These are phyloP conservation scores for Crossocerus cetratus DNA, from an alignment of 2,888 invertebrate species.

Conservation along the genomic window DNA sequence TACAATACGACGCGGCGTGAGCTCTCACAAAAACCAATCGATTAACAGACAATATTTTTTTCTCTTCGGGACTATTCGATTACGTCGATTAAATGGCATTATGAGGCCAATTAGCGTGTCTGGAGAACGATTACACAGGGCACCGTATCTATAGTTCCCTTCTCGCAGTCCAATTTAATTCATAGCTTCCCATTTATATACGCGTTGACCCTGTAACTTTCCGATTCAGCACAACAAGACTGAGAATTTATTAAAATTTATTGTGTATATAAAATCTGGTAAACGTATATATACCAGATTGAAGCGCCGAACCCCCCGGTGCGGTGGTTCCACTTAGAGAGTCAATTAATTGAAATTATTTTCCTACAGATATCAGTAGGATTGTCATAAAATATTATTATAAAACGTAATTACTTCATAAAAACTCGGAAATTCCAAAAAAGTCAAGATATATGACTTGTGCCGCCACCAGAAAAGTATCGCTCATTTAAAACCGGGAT, in stretches of 20 bases:
- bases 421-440: too few species aligned
- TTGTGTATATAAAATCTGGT: not conserved
- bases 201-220: not conserved
- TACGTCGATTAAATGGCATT: conserved; percentile 10
- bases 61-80: not conserved
- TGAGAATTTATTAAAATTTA: not conserved
- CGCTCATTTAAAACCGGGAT: too few species aligned
- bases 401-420: too few species aligned
- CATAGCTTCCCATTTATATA: not conserved
- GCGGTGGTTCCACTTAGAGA: too few species aligned
- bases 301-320: too few species aligned
- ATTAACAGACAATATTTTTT: not conserved
- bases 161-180: not conserved
- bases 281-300: too few species aligned
- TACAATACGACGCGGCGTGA: not conserved
- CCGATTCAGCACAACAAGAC: not conserved
- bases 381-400: too few species aligned
- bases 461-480: too few species aligned
- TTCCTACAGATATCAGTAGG: too few species aligned
- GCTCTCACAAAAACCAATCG: not conserved
- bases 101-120: conserved; percentile 14
- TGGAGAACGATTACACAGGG: not conserved
- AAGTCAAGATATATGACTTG: too few species aligned
- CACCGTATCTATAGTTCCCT: not conserved
- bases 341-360: too few species aligned